phyloP scores from a whole-genome alignment of 2,888 invertebrate genomes.

The Neuroscelio doddi region DNA sequence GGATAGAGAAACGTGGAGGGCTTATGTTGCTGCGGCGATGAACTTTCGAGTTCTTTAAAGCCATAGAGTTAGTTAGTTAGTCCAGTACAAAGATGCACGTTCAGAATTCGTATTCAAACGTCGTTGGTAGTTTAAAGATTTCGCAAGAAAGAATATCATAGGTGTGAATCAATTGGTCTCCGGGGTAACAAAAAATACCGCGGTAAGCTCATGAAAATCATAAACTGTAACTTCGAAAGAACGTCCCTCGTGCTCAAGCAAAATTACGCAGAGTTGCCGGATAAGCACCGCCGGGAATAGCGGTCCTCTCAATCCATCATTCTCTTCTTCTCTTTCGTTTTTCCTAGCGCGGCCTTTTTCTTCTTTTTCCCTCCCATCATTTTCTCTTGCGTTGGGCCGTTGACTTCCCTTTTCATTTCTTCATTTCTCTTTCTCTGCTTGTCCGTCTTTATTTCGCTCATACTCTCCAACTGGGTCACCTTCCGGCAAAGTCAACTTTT shows the following conservation, averaged over 20 bases:
- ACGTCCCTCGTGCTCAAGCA: conserved; percentile 22
- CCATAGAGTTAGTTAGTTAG: too few species aligned
- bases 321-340: conserved; percentile 18
- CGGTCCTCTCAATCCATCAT: conserved; percentile 24
- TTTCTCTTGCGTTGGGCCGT: not conserved
- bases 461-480: conserved; percentile 11
- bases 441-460: conserved; percentile 16
- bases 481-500: conserved; percentile 18
- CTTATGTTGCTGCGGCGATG: too few species aligned
- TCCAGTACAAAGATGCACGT: not conserved
- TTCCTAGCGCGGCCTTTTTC: conserved; percentile 15
- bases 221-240: conserved; percentile 30
- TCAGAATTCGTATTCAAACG: conserved; percentile 13
- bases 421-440: conserved; percentile 13
- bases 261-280: conserved; percentile 47
- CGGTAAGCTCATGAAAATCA: conserved; percentile 20
- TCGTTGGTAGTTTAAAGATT: conserved; percentile 3
- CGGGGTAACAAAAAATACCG: conserved; percentile 6
- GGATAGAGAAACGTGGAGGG: too few species aligned
- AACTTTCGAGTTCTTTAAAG: too few species aligned
- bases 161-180: conserved; percentile 10
- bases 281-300: conserved; percentile 48
- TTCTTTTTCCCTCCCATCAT: conserved; percentile 21
- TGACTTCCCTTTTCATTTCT: conserved; percentile 12
- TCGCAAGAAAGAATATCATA: conserved; percentile 10